Conservation (phyloP, 2,888 invertebrate species). For the Scaptomyza caliginosa region DNA sequence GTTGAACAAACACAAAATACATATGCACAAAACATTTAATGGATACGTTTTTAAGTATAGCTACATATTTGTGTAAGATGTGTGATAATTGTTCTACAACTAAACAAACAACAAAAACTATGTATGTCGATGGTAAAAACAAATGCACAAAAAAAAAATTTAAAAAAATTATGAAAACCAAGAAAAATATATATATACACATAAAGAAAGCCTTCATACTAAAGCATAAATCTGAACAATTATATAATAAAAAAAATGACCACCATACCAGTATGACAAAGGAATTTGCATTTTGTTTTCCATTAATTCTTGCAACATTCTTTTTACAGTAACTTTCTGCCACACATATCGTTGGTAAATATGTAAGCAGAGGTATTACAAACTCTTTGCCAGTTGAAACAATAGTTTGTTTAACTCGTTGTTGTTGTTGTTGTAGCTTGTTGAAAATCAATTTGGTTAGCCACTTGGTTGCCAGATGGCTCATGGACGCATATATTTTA, state of each 20-base stretch:
- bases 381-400: background rate
- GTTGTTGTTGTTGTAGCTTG: conserved; percentile 2
- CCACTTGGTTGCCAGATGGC: conserved; percentile 29
- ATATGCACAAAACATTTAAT: conserved; percentile 72
- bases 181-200: conserved; percentile 33
- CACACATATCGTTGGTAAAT: too few relatives aligned
- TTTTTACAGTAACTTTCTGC: too few relatives aligned
- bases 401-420: conserved; percentile 22
- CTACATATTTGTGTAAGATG: conserved; percentile 75
- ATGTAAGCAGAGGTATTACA: too few relatives aligned
- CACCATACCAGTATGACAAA: conserved; percentile 51
- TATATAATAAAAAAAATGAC: conserved; percentile 55
- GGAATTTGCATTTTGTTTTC: too few relatives aligned
- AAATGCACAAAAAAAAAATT: conserved; percentile 7
- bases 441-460: conserved; percentile 24
- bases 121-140: conserved; percentile 58
- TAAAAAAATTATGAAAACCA: conserved; percentile 20
- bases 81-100: conserved; percentile 77
- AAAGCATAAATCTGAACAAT: conserved; percentile 23
- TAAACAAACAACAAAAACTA: conserved; percentile 51
- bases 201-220: conserved; percentile 36
- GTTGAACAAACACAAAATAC: conserved; percentile 49
- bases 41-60: conserved; percentile 73
- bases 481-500: conserved; percentile 44
- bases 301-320: too few relatives aligned